Conservation (phyloP, 2,888 invertebrate genomes). For the Seira musarum region DNA sequence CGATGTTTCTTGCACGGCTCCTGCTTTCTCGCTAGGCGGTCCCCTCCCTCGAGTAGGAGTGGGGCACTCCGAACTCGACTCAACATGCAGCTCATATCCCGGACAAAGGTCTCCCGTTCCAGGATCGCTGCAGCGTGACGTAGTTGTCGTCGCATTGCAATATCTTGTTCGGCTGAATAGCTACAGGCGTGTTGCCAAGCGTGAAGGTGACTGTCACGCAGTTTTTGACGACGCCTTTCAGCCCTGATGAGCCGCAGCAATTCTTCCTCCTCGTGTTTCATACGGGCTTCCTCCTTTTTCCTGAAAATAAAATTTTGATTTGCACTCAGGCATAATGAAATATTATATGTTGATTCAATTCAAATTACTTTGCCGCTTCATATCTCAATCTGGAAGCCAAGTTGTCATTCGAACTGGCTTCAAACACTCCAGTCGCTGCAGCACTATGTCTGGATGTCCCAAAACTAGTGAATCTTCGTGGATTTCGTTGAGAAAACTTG, state of each 20-base stretch:
- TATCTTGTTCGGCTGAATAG: slow-evolving; percentile 62
- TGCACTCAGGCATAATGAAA: no score
- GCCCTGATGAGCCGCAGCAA: slow-evolving; percentile 60
- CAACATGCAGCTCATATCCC: slow-evolving; percentile 65
- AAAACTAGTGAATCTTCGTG: slow-evolving; percentile 62
- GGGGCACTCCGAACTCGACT: slow-evolving; percentile 67
- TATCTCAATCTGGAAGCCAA: slow-evolving; percentile 66
- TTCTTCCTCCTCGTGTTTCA: slow-evolving; percentile 67
- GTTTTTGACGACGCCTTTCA: slow-evolving; percentile 63
- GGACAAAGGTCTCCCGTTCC: slow-evolving; percentile 63
- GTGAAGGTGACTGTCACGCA: slow-evolving; percentile 62
- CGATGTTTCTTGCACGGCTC: slow-evolving; percentile 66
- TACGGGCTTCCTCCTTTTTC: slow-evolving; percentile 37
- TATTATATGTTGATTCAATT: slow-evolving; percentile 15
- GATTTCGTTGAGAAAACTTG: slow-evolving; percentile 37
- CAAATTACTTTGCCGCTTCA: slow-evolving; percentile 65
- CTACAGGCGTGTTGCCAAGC: slow-evolving; percentile 67
- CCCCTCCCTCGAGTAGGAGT: slow-evolving; percentile 65
- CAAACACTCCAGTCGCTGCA: slow-evolving; percentile 63
- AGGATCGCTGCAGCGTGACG: slow-evolving; percentile 67
- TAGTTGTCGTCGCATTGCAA: slow-evolving; percentile 67
- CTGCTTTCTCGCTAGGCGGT: slow-evolving; percentile 45
- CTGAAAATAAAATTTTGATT: slow-evolving; percentile 19
- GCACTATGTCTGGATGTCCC: slow-evolving; percentile 62
- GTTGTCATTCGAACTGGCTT: slow-evolving; percentile 68